These are phyloP conservation scores for Mythimna lalbum DNA, from an alignment of 2,888 invertebrate genomes.

Conservation along the genomic window DNA sequence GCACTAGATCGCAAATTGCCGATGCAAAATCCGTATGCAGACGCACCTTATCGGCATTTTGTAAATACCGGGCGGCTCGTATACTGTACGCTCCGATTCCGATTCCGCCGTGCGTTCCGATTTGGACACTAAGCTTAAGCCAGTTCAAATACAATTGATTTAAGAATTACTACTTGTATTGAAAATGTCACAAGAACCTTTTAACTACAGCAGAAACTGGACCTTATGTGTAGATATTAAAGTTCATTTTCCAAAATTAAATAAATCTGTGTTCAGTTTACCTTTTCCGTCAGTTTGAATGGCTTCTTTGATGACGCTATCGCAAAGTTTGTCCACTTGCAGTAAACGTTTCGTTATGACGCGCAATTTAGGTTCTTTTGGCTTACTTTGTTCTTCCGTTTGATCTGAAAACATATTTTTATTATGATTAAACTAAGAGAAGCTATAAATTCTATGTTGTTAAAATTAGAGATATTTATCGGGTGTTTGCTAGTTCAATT, in stretches of 20 bases:
- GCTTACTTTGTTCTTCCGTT: slow-evolving; percentile 1
- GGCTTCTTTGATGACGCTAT: slow-evolving; percentile 32
- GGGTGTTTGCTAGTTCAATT: too few relatives aligned
- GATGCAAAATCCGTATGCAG: too few relatives aligned
- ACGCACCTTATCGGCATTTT: too few relatives aligned
- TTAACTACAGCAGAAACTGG: background rate
- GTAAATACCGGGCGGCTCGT: too few relatives aligned
- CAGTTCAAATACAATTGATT: background rate
- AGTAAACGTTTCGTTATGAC: slow-evolving; percentile 30
- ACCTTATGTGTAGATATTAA: background rate
- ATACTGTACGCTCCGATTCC: too few relatives aligned
- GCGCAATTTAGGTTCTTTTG: slow-evolving; percentile 17
- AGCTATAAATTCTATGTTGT: background rate
- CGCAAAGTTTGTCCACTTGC: slow-evolving; percentile 36
- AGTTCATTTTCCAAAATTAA: background rate
- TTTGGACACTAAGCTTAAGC: too few relatives aligned
- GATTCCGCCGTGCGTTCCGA: too few relatives aligned
- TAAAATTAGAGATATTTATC: background rate
- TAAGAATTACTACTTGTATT: background rate
- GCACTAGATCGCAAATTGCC: too few relatives aligned
- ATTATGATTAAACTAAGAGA: background rate
- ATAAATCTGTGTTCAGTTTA: slow-evolving; percentile 7
- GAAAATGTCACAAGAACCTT: background rate
- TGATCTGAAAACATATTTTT: slow-evolving; percentile 20
- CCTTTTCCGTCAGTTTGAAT: slow-evolving; percentile 43